These are phyloP conservation scores for Dicentrarchus labrax DNA, from an alignment of 2,113 vertebrate genomes.

Conservation along the genomic window DNA sequence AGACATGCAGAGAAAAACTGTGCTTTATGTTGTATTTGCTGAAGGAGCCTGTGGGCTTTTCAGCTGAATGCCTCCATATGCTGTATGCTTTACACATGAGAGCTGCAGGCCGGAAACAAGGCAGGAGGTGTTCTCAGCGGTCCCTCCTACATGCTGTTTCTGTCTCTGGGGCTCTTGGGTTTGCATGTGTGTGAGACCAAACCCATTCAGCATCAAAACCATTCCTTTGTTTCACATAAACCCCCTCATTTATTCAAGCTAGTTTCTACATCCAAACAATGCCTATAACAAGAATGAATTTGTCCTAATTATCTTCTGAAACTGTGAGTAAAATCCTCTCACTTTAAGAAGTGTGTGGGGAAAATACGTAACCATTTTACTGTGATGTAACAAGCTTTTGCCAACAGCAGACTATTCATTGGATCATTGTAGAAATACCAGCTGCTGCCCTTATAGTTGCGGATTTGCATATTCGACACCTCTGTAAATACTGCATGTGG, in stretches of 20 bases:
- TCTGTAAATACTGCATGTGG: conserved; percentile 53
- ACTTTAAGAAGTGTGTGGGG: conserved; percentile 11
- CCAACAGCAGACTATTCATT: conserved; percentile 40
- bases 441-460: conserved; percentile 63
- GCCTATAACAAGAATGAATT: conserved; percentile 5
- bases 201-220: conserved; percentile 52
- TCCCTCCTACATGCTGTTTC: conserved; percentile 53
- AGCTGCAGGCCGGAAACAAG: conserved; percentile 72
- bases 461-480: conserved; percentile 53
- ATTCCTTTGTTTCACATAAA: conserved; percentile 30
- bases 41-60: conserved; percentile 68
- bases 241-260: not conserved
- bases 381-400: conserved; percentile 36
- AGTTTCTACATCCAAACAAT: not conserved
- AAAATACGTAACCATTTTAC: conserved; percentile 6
- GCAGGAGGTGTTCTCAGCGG: conserved; percentile 67
- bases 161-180: conserved; percentile 60
- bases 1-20: conserved; percentile 32
- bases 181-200: conserved; percentile 58
- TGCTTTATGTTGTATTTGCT: conserved; percentile 56
- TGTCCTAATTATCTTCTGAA: conserved; percentile 22
- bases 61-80: conserved; percentile 81
- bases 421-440: conserved; percentile 54
- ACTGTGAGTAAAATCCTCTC: not conserved
- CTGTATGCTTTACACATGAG: conserved; percentile 77